These are phyloP conservation scores for Priocnemis perturbator DNA, from an alignment of 2,888 invertebrate species.

Conservation along the genomic window DNA sequence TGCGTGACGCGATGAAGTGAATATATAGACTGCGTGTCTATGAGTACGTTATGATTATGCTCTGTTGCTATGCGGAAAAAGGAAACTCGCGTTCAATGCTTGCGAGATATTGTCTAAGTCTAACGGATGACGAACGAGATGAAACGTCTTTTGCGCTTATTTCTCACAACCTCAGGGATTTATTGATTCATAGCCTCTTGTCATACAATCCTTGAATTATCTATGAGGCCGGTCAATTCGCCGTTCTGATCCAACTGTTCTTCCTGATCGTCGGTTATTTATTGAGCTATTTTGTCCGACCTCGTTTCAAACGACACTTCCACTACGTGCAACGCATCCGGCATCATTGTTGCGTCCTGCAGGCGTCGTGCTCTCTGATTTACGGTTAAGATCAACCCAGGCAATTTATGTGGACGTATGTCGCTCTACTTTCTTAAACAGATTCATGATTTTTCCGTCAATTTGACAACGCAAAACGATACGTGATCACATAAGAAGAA, in stretches of 20 bases:
- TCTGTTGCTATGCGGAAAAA: not conserved
- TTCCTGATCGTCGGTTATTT: slow-evolving; percentile 38
- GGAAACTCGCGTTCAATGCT: too few species aligned
- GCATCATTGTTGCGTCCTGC: slow-evolving; percentile 21
- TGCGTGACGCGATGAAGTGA: too few species aligned
- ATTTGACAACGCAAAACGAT: too few species aligned
- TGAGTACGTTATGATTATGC: not conserved
- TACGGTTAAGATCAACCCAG: slow-evolving; percentile 50
- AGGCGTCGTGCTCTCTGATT: slow-evolving; percentile 43
- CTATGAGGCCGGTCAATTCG: slow-evolving; percentile 25
- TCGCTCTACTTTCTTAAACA: too few species aligned
- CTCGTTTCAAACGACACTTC: slow-evolving; percentile 44
- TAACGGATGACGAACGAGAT: too few species aligned
- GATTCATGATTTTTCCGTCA: too few species aligned
- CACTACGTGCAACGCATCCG: slow-evolving; percentile 32
- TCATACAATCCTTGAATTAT: slow-evolving; percentile 32
- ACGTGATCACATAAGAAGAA: too few species aligned
- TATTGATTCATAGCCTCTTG: slow-evolving; percentile 27
- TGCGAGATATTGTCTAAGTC: too few species aligned
- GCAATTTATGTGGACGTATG: slow-evolving; percentile 2
- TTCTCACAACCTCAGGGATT: not conserved
- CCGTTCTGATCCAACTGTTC: slow-evolving; percentile 12
- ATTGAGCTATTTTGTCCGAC: slow-evolving; percentile 37
- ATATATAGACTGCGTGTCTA: too few species aligned
- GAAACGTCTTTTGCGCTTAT: not conserved